phyloP scores from a whole-genome alignment of 2,113 vertebrate genomes.

The Perca schrenkii region DNA sequence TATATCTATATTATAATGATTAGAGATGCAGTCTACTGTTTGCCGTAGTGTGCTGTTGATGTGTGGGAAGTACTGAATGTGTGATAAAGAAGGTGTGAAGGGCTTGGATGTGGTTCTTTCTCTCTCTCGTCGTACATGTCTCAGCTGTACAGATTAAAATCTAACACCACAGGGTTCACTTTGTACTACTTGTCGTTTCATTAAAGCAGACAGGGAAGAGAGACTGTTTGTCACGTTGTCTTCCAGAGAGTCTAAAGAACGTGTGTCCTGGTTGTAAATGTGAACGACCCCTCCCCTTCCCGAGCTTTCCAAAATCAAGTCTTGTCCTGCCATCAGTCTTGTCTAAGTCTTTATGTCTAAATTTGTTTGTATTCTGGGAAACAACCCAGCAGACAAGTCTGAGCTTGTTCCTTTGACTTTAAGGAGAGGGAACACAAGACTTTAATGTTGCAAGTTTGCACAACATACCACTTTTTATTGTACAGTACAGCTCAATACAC shows the following conservation, averaged over 20 bases:
- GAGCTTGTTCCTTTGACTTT: constrained; percentile 15
- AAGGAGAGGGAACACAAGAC: background rate
- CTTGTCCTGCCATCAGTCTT: constrained; percentile 41
- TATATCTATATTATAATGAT: background rate
- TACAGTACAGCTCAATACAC: background rate
- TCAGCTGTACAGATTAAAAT: constrained; percentile 2
- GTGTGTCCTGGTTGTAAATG: constrained; percentile 56
- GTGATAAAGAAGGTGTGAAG: background rate
- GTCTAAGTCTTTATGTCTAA: constrained; percentile 17
- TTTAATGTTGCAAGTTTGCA: background rate
- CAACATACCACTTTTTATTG: background rate
- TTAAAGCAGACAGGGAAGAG: constrained; percentile 1
- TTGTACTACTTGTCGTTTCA: background rate
- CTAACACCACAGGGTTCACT: background rate
- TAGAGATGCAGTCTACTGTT: background rate
- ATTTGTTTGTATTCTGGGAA: constrained; percentile 28
- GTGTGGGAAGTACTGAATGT: background rate
- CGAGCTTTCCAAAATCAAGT: constrained; percentile 29
- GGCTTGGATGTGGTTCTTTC: background rate
- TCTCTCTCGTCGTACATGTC: background rate
- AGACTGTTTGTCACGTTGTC: constrained; percentile 26
- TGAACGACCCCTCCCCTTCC: background rate
- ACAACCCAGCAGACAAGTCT: constrained; percentile 12
- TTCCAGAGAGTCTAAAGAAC: constrained; percentile 9
- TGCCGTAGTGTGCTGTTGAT: background rate